Percentiles rank a stretch among this genome's conserved stretches.
phyloP scores from a whole-genome alignment of 2,797 vertebrate species.

The Cynodonichthys magdalenae region DNA sequence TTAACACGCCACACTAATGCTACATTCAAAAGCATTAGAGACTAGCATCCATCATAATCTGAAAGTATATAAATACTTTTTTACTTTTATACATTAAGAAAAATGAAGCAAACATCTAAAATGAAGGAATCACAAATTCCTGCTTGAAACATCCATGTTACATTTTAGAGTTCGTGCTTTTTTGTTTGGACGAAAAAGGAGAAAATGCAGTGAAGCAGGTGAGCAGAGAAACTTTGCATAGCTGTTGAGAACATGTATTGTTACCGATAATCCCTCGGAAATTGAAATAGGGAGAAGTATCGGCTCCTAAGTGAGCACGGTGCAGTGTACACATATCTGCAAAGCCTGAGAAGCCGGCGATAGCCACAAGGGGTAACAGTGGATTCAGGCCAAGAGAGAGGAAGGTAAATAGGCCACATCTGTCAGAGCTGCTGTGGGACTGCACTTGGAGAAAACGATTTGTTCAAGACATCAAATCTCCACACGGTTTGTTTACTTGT shows the following conservation, averaged over 20 bases:
- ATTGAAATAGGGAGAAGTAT: constrained; percentile 66
- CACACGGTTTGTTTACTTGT: constrained; percentile 18
- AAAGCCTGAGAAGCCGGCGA: constrained; percentile 51
- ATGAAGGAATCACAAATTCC: constrained; percentile 57
- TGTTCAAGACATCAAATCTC: constrained; percentile 41
- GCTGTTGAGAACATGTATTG: constrained; percentile 70
- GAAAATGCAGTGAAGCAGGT: constrained; percentile 24
- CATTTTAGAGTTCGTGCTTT: constrained; percentile 54
- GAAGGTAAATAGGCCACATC: constrained; percentile 55
- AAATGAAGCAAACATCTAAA: constrained; percentile 40
- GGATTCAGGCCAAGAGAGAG: constrained; percentile 43
- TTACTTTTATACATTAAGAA: constrained; percentile 51
- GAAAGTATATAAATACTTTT: constrained; percentile 61
- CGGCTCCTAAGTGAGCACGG: constrained; percentile 36
- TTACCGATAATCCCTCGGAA: constrained; percentile 74
- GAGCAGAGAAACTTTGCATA: constrained; percentile 66
- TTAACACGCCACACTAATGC: constrained; percentile 43
- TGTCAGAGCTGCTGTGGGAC: constrained; percentile 48
- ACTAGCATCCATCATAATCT: constrained; percentile 73
- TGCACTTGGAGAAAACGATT: constrained; percentile 31
- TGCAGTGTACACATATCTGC: constrained; percentile 56
- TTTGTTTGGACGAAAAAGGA: constrained; percentile 49
- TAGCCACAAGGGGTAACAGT: constrained; percentile 39
- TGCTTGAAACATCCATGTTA: constrained; percentile 60
- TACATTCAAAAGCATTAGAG: constrained; percentile 73